These are phyloP conservation scores for Diachasma alloeum DNA, from an alignment of 1,140 invertebrate species.

Conservation along the genomic window DNA sequence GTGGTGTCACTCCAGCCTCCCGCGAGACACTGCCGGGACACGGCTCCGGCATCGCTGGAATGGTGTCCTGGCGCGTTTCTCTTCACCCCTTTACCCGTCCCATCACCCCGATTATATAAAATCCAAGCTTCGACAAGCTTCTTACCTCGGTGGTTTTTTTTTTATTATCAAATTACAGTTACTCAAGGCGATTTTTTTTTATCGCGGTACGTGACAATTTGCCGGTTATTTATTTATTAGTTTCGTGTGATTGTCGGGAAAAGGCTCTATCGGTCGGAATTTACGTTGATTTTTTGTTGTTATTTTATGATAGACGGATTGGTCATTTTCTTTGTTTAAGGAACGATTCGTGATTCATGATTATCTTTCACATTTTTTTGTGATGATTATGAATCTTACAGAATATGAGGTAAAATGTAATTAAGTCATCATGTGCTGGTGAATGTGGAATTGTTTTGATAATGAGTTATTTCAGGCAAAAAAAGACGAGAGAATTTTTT, in stretches of 20 bases:
- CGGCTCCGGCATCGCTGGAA: conserved; percentile 63
- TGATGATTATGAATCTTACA: too few species aligned
- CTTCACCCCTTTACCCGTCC: conserved; percentile 20
- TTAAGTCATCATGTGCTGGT: too few species aligned
- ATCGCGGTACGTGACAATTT: neutral
- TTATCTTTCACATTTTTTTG: neutral
- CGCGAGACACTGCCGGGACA: conserved; percentile 63
- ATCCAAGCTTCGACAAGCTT: conserved; percentile 11
- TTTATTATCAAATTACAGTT: conserved; percentile 5
- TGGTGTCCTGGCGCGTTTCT: conserved; percentile 53
- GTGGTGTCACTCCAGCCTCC: conserved; percentile 64
- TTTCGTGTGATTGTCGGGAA: neutral
- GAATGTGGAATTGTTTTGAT: too few species aligned
- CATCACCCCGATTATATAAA: neutral
- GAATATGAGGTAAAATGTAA: too few species aligned
- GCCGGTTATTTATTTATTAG: neutral
- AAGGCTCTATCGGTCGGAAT: neutral
- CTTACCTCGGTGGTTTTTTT: conserved; percentile 16
- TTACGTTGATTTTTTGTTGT: neutral
- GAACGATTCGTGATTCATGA: neutral
- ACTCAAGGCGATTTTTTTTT: neutral
- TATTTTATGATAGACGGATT: neutral
- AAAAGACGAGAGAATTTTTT: too few species aligned
- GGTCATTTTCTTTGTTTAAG: neutral
- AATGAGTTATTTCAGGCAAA: too few species aligned